phyloP scores from a whole-genome alignment of 1,140 invertebrate genomes.

The Frieseomelitta varia region DNA sequence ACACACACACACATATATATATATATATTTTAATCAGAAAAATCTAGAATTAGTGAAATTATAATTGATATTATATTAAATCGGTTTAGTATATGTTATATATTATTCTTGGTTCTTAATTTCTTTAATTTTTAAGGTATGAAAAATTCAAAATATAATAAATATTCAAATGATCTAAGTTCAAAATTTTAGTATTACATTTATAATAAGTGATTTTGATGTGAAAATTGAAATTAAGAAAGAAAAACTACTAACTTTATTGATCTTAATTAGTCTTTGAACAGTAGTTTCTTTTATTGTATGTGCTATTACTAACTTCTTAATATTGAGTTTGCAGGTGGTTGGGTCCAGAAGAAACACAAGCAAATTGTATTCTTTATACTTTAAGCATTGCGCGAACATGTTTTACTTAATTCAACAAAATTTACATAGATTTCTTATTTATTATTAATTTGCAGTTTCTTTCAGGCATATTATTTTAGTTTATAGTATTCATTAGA shows the following conservation, averaged over 20 bases:
- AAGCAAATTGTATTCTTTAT: constrained; percentile 52
- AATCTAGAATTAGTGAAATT: background rate
- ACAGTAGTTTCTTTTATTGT: constrained; percentile 40
- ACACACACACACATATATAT: no score
- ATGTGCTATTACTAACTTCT: constrained; percentile 66
- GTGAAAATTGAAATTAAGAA: background rate
- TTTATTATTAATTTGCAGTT: constrained; percentile 57
- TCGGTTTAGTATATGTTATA: background rate
- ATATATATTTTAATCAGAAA: background rate
- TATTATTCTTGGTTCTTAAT: background rate
- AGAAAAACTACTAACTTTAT: constrained; percentile 1
- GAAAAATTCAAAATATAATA: background rate
- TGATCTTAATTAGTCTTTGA: constrained; percentile 43
- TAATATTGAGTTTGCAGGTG: constrained; percentile 79
- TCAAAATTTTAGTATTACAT: background rate
- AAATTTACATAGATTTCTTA: constrained; percentile 31
- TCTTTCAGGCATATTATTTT: constrained; percentile 58
- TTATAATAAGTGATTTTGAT: background rate
- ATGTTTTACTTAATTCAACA: constrained; percentile 21
- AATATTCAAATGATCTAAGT: background rate
- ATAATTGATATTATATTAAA: background rate
- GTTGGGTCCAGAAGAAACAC: constrained; percentile 58
- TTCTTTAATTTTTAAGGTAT: background rate
- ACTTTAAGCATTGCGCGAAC: constrained; percentile 41
- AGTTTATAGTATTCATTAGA: constrained; percentile 43